Evolutionary conservation across 1,140 invertebrate genomes (phyloP), one percentile per base, ranked within the genome.

Genomic region (Hesperophylax magnus): DNA sequence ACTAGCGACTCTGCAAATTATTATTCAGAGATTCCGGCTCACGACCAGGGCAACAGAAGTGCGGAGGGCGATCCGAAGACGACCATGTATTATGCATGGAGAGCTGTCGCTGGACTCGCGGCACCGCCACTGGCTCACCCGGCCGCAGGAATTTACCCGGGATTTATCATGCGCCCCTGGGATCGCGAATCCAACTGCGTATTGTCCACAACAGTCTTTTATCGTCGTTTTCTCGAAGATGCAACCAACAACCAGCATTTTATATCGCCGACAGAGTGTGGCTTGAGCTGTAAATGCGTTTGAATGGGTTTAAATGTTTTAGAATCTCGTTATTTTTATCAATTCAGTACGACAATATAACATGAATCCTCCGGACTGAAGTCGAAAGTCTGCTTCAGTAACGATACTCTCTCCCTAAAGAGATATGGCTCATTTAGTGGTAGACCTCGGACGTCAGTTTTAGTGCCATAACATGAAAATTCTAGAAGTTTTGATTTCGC

Each of bases 31-130:
- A 34, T 31, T 47, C 39, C 39, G 9, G 63, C 31, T 27, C 63
- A 67, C 63, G 63, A 67, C 63, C 63, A 67, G 63, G 27, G 15
- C 6, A 15, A 15, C 63, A 67, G 63, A 39, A 47, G 39, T 47
- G 39, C 39, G 39, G 0, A 47, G 39, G 11, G 39, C 39, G 39
- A 27, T 15, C 14, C 0, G 11, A 31, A 31, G 63, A 31, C 14
- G 63, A 8, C 22, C 63, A 67, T 67, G 63, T 67, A 67, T 67
- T 34, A 67, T 67, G 63, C 63, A 67, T 67, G 17, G 63, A 61
- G 27, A 67, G 63, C 31, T 20, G 58, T 20, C 58, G 18, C 18
- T 61, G 24, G 63, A n/a, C n/a, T 8, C 24, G 39, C 9, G 1
- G 39, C 9, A 47, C 8, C 34, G 34, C 34, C 34, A 34, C 34